Percentiles rank a stretch among this genome's conserved stretches.
phyloP scores from a whole-genome alignment of 1,140 invertebrate species.

The Cepaea nemoralis region DNA sequence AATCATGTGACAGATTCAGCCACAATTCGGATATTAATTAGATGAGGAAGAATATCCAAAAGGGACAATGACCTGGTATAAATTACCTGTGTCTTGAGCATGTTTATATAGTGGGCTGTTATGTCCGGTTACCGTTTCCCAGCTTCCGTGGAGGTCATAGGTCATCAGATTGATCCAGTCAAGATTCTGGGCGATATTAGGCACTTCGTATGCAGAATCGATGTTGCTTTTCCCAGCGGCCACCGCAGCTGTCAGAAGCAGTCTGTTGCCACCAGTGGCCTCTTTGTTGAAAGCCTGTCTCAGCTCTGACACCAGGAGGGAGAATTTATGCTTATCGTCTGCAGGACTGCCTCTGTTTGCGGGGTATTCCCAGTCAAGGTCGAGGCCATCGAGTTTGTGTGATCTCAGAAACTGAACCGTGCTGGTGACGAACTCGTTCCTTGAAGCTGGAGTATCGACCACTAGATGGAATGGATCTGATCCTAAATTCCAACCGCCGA shows the following conservation, averaged over 20 bases:
- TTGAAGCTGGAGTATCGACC: conserved; percentile 52
- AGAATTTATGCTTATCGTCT: conserved; percentile 44
- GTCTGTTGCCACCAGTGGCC: conserved; percentile 82
- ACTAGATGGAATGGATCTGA: conserved; percentile 78
- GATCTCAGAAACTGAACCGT: conserved; percentile 86
- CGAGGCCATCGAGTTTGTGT: conserved; percentile 54
- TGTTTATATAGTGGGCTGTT: conserved; percentile 67
- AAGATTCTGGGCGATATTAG: conserved; percentile 84
- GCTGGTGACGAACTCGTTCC: conserved; percentile 59
- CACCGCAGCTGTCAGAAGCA: conserved; percentile 92
- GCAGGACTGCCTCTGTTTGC: conserved; percentile 53
- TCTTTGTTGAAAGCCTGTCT: conserved; percentile 90
- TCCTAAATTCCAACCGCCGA: conserved; percentile 97
- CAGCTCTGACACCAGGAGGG: conserved; percentile 78
- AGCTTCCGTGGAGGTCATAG: conserved; percentile 94
- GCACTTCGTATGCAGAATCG: conserved; percentile 92
- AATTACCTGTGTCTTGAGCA: conserved; percentile 53
- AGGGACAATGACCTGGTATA: conserved; percentile 42
- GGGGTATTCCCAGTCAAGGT: conserved; percentile 64
- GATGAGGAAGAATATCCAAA: conserved; percentile 44
- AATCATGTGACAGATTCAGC: too few relatives aligned
- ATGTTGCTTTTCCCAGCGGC: conserved; percentile 93
- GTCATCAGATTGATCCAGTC: conserved; percentile 94
- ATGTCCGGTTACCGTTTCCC: conserved; percentile 86
- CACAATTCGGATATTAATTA: too few relatives aligned